Base-by-base conservation (phyloP, 2,888 invertebrate species). In the Conomelus anceps region DNA sequence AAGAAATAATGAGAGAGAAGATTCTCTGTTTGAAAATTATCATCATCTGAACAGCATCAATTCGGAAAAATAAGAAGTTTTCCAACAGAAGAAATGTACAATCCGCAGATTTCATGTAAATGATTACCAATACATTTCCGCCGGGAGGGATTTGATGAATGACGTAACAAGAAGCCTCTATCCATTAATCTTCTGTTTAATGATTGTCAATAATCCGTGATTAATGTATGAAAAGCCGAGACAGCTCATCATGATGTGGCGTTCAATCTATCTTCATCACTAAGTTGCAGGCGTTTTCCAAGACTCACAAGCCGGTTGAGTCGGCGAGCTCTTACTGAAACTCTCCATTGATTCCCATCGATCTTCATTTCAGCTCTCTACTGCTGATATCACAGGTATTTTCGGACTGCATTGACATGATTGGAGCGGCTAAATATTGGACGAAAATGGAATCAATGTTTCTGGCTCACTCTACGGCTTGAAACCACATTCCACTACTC, bases 201-300 rank as follows among this genome's bases (percentile, higher is more conserved):
- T 86, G 86, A 86, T 86, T 86, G 86, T 86, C 86, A 86, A 86
- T 86, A 86, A 24, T 20, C 29, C 23, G 29, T 86, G 86, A 86
- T 86, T 86, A 24, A 86, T 86, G 86, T 23, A 24, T 86, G 29
- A 86, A 20, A 26, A 24, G 86, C 20, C 22, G 24, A 86, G 23
- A 23, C 86, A 24, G 86, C 24, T 86, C 24, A 86, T 86, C 29
- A 86, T 86, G 63, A 20, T 20, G n/a, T 13, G 63, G 20, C 63
- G 63, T 63, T 63, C 63, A 63, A 63, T 63, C 63, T 63, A 63
- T 63, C 63, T 63, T 63, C 63, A 63, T 63, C 63, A 63, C 1
- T n/a, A 63, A 63, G 63, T 63, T 63, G 63, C 63, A 63, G 63
- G 63, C 63, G 63, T 63, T 63, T 63, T 63, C 63, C 63, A 63